These are phyloP conservation scores for Baryphthengus martii DNA, from an alignment of 2,113 vertebrate genomes.

Conservation along the genomic window DNA sequence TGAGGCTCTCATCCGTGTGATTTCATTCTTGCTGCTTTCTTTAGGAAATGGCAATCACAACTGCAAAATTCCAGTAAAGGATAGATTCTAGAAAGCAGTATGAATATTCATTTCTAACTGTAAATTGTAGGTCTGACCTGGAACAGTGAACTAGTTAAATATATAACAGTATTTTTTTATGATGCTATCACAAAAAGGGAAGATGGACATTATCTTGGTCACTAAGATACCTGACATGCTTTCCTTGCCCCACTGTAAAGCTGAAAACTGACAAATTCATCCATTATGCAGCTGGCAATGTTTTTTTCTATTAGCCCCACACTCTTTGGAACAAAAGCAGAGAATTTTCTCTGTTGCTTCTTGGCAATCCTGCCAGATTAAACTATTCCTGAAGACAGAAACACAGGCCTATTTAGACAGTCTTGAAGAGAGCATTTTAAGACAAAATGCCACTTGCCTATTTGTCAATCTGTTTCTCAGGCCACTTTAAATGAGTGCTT, in stretches of 20 bases:
- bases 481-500: background rate
- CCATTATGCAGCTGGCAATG: background rate
- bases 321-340: background rate
- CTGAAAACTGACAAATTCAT: background rate
- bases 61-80: background rate
- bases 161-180: background rate
- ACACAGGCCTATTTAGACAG: background rate
- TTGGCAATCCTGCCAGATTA: background rate
- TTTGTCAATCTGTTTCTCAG: background rate
- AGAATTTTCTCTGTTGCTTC: background rate
- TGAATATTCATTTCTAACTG: background rate
- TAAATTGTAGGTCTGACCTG: background rate
- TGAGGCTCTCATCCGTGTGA: background rate
- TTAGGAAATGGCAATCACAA: background rate
- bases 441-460: background rate
- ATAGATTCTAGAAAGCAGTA: background rate
- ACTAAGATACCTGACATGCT: background rate
- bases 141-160: background rate
- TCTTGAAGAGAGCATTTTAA: background rate
- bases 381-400: background rate
- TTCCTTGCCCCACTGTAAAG: background rate
- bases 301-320: background rate
- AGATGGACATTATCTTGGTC: background rate
- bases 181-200: background rate
- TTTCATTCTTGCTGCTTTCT: slow-evolving; percentile 6